Evolutionary conservation across 1,140 invertebrate species (phyloP).

Genomic region (Frieseomelitta varia): DNA sequence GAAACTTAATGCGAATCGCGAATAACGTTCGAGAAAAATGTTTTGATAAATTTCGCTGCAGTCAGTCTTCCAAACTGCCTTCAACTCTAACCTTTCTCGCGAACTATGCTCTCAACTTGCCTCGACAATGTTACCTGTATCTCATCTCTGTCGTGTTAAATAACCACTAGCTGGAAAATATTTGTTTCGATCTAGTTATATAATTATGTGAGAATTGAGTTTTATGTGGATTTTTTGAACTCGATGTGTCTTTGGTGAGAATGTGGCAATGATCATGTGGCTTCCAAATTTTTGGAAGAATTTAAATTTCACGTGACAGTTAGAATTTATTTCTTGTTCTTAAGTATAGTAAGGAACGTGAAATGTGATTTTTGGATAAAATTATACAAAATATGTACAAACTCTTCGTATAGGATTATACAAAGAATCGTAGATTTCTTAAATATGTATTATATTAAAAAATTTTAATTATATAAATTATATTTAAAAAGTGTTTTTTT

Average conservation of each 20-base stretch:
- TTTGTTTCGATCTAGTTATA: background rate
- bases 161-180: background rate
- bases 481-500: too few species aligned
- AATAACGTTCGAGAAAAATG: constrained; percentile 54
- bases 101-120: constrained; percentile 20
- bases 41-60: constrained; percentile 57
- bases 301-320: too few species aligned
- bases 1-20: constrained; percentile 40
- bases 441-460: too few species aligned
- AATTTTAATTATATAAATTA: too few species aligned
- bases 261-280: background rate
- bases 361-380: too few species aligned
- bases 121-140: background rate
- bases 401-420: too few species aligned
- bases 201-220: background rate
- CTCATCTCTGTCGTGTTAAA: background rate
- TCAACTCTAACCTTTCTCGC: constrained; percentile 58
- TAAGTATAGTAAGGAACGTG: background rate
- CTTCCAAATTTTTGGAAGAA: background rate
- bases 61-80: constrained; percentile 53
- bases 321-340: background rate
- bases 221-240: background rate
- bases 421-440: too few species aligned
- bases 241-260: background rate
- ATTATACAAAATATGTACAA: too few species aligned